Conservation (phyloP, 2,797 vertebrate species). For the Geotrypetes seraphini region DNA sequence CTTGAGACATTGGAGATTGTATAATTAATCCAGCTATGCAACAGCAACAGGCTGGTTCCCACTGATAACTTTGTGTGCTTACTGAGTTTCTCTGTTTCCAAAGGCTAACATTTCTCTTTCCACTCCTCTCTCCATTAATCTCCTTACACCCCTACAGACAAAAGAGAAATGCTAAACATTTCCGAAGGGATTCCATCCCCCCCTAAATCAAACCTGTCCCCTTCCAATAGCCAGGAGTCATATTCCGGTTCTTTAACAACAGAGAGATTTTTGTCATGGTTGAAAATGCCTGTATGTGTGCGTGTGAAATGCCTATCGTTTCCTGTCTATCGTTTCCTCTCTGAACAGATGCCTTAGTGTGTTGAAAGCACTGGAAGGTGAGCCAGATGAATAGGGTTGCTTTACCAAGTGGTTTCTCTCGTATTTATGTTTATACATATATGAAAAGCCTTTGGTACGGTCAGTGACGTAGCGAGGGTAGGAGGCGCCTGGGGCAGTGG, state of each 20-base stretch:
- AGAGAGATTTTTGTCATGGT: conserved; percentile 20
- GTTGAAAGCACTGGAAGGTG: conserved; percentile 6
- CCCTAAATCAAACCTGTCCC: neutral
- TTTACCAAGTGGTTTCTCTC: too few relatives aligned
- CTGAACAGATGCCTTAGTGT: conserved; percentile 5
- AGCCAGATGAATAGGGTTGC: too few relatives aligned
- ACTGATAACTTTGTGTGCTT: neutral
- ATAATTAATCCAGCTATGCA: neutral
- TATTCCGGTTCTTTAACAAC: conserved; percentile 7
- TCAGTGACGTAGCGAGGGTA: too few relatives aligned
- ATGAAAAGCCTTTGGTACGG: too few relatives aligned
- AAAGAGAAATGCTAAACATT: neutral
- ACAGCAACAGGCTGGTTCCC: neutral
- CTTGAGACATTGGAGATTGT: conserved; percentile 3
- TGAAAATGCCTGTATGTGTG: neutral
- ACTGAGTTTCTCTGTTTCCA: conserved; percentile 6
- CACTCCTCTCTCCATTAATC: neutral
- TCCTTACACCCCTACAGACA: neutral
- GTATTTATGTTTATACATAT: too few relatives aligned
- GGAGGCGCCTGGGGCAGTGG: too few relatives aligned
- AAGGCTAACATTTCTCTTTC: conserved; percentile 2
- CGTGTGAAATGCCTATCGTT: conserved; percentile 19
- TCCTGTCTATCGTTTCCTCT: conserved; percentile 17
- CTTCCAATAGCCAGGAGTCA: conserved; percentile 5
- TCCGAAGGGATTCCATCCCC: conserved; percentile 2